Base-by-base conservation (phyloP, 2,888 invertebrate genomes). In the Prenolepis imparis region DNA sequence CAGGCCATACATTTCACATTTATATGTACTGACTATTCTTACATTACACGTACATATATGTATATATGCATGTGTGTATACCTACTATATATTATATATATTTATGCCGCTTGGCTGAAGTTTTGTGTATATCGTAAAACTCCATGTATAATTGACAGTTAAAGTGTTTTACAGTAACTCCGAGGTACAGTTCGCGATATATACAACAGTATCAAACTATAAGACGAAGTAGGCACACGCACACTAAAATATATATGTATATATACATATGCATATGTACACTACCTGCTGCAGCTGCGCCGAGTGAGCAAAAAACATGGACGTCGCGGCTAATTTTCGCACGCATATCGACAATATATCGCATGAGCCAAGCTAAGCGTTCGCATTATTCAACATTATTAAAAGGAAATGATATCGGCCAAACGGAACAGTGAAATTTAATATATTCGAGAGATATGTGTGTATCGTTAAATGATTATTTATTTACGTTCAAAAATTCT, bases 111-210 rank as follows among this genome's bases (percentile, higher is more conserved):
- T 52, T 75, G 81, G 73, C 72, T 81, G 85, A 85, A 86, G 84
- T 86, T 85, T 87, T 85, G 85, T 86, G 87, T 87, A 88, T 84
- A 86, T 85, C 84, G 88, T 90, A 90, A 91, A 91, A 90, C 86
- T 85, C 83, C 88, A 84, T 80, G 55, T 52, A 52, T 89, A 91
- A 90, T 90, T 91, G 91, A 90, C 90, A 90, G 86, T 90, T 87
- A 85, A 90, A 84, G 86, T 88, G 86, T 85, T 87, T 89, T 59
- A 78, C 87, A 89, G 83, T 89, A 89, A 82, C 86, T 86, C n/a
- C 89, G 84, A 90, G 90, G 90, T 91, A 90, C 90, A 87, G 73
- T 84, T 86, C 78, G 44, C 78, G 83, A 82, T 80, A 85, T 84
- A 67, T 84, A 83, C 84, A 89, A 86, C 72, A 85, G 84, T 85